These are phyloP conservation scores for Phyllopteryx taeniolatus DNA, from an alignment of 2,113 vertebrate species.

Conservation along the genomic window DNA sequence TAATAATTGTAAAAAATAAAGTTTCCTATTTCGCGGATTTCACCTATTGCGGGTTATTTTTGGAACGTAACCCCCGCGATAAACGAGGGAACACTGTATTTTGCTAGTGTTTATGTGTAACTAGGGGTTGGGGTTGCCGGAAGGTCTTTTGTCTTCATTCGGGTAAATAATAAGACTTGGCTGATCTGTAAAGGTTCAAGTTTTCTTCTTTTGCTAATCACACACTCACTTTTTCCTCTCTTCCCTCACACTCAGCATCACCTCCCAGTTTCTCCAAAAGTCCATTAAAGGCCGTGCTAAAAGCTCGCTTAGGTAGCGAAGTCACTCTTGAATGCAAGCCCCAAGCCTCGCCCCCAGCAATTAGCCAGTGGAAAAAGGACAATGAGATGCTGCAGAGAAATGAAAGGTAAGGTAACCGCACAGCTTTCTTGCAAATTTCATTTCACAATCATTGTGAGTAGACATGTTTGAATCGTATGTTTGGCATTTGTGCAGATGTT, in stretches of 20 bases:
- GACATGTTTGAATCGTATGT: constrained; percentile 44
- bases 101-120: too few species aligned
- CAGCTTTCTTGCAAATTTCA: constrained; percentile 38
- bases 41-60: too few species aligned
- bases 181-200: constrained; percentile 26
- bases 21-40: too few species aligned
- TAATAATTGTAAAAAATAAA: too few species aligned
- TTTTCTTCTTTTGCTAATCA: not conserved
- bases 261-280: constrained; percentile 88
- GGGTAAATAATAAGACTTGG: not conserved
- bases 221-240: constrained; percentile 21
- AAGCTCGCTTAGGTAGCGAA: constrained; percentile 84
- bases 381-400: constrained; percentile 78
- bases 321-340: constrained; percentile 91
- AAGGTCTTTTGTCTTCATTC: too few species aligned
- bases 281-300: constrained; percentile 81
- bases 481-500: constrained; percentile 50
- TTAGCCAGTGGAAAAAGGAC: constrained; percentile 87
- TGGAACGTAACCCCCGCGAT: too few species aligned
- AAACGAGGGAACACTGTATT: too few species aligned
- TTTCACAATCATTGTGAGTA: constrained; percentile 22
- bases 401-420: constrained; percentile 79
- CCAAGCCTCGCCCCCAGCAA: constrained; percentile 85
- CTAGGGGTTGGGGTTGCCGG: too few species aligned
- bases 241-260: constrained; percentile 73